Evolutionary conservation across 1,140 invertebrate species (phyloP), one percentile per base, ranked within the genome.

Genomic region (Tetranychus cinnabarinus): DNA sequence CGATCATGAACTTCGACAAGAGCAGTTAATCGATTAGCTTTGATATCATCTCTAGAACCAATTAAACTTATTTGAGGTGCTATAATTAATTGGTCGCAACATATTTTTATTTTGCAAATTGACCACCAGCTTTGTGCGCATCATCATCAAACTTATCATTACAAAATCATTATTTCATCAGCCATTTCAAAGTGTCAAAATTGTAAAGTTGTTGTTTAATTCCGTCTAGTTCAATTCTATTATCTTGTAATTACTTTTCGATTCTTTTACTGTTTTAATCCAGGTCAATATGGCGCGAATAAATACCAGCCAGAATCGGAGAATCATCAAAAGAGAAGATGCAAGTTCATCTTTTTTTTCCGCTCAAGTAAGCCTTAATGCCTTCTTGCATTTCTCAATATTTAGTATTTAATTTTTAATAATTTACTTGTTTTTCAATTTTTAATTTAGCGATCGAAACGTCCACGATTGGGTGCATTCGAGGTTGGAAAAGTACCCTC

Each of bases 1-100:
- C 88, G 84, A 72, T 92, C 88, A 71, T 88, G 91, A 59, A 91
- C 80, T 74, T 91, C 87, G 37, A 91, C 81, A 3, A 89, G 79
- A 56, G 91, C 80, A 0, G 82, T 79, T 0, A 84, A 85, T 10
- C 87, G 85, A 67, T 84, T 78, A 42, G 78, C 76, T 69, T 84
- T 82, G 13, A 90, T 86, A 68, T 86, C 80, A 62, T 86, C 82
- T 50, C 80, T 79, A 3, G 78, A 77, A 10, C 86, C 86, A 68
- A 82, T 88, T 31, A 91, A 76, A 1, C 84, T 67, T 33, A 90
- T 80, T 61, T 89, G 82, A 52, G 85, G 80, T 64, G 88, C 82
- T 0, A 89, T 75, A 1, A 92, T 71, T 52, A 87, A 74, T 72
- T 90, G 85, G 70, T 92, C 87, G 87, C 88, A 91, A 1, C 86